A percentile compares a stretch with the other conserved stretches of the same genome.
Evolutionary conservation across 2,888 invertebrate genomes (phyloP).

Genomic region (Phengaris arion): DNA sequence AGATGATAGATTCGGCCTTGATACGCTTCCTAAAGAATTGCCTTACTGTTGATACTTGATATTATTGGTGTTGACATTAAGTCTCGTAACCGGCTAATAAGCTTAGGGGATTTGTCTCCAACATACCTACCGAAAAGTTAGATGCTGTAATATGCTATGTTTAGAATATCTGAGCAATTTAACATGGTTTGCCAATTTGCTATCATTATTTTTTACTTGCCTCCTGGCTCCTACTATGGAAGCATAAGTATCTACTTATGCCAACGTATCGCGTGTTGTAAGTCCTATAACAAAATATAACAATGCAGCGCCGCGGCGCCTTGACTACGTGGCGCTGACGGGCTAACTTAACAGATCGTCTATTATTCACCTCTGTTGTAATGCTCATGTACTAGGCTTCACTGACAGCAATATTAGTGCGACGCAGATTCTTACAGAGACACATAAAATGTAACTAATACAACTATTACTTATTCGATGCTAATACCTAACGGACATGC

Average conservation of each 20-base stretch:
- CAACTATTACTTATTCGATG: too few species aligned
- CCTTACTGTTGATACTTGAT: background rate
- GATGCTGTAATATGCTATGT: too few species aligned
- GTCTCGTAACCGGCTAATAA: too few species aligned
- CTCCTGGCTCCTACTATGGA: background rate
- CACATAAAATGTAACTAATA: background rate
- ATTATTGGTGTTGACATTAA: background rate
- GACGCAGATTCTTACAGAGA: background rate
- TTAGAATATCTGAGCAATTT: too few species aligned
- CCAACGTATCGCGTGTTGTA: background rate
- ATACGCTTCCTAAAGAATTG: conserved; percentile 14
- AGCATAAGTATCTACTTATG: background rate
- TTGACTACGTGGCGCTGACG: background rate
- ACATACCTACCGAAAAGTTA: too few species aligned
- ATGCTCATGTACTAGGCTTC: conserved; percentile 5
- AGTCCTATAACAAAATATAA: background rate
- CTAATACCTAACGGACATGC: too few species aligned
- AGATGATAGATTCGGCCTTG: conserved; percentile 23
- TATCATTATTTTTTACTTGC: background rate
- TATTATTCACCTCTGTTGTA: background rate
- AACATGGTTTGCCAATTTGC: too few species aligned
- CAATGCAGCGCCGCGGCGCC: background rate
- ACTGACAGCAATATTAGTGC: background rate
- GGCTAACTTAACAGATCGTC: background rate
- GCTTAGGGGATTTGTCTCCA: too few species aligned